Conservation (phyloP, 2,888 invertebrate species). For the Flexamia atlantica region DNA sequence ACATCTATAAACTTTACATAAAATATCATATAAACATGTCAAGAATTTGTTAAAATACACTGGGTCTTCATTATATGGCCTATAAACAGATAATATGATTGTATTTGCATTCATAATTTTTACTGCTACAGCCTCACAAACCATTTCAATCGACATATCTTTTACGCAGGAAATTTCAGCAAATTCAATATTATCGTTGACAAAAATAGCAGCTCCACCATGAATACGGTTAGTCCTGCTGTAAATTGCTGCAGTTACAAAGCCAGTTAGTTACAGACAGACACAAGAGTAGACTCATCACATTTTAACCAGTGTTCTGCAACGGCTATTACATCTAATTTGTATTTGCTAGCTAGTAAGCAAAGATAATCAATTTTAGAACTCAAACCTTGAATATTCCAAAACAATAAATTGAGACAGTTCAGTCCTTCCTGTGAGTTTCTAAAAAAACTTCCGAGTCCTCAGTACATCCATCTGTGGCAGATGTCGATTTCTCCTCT, state of each 20-base stretch:
- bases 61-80: neutral
- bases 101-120: neutral
- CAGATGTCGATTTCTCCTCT: too few relatives aligned
- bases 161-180: neutral
- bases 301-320: neutral
- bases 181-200: neutral
- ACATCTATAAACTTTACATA: too few relatives aligned
- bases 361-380: neutral
- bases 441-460: neutral
- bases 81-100: neutral
- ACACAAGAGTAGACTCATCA: neutral
- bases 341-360: neutral
- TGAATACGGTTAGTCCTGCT: neutral
- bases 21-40: too few relatives aligned
- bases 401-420: neutral
- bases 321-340: neutral
- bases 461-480: neutral
- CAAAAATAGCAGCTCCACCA: slow-evolving; percentile 4
- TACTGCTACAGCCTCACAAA: neutral
- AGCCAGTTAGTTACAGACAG: neutral
- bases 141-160: neutral
- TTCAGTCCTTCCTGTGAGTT: neutral
- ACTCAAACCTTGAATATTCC: slow-evolving; percentile 6
- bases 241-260: neutral
- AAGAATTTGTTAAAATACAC: neutral